Conservation (phyloP, 2,888 invertebrate genomes). For the Drosophila gaucha region DNA sequence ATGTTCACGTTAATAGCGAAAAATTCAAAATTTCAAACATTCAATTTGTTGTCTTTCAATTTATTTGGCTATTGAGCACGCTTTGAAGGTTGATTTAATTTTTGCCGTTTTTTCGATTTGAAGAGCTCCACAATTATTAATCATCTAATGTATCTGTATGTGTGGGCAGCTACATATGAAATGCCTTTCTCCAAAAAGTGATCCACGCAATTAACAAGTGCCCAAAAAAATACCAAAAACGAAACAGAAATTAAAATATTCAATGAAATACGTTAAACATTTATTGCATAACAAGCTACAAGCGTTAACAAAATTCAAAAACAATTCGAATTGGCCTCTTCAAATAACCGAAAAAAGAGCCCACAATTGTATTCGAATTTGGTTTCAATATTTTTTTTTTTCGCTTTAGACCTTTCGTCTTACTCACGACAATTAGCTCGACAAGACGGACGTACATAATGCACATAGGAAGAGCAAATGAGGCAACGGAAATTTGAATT, state of each 20-base stretch:
- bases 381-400: constrained; percentile 20
- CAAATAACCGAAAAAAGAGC: constrained; percentile 19
- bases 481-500: constrained; percentile 68
- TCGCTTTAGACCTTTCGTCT: constrained; percentile 19
- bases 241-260: constrained; percentile 27
- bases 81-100: constrained; percentile 53
- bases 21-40: constrained; percentile 25
- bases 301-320: constrained; percentile 34
- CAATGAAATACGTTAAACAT: no score
- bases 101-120: constrained; percentile 24
- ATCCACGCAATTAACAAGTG: constrained; percentile 60
- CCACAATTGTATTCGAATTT: constrained; percentile 39
- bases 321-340: constrained; percentile 46
- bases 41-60: constrained; percentile 38
- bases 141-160: constrained; percentile 29
- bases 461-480: constrained; percentile 56
- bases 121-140: constrained; percentile 50
- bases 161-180: not conserved
- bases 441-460: constrained; percentile 21
- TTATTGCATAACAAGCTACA: constrained; percentile 56
- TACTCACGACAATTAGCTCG: constrained; percentile 68
- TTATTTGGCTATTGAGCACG: constrained; percentile 62
- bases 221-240: constrained; percentile 8
- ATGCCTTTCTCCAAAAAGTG: constrained; percentile 62
- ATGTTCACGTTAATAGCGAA: constrained; percentile 51